Percentiles rank a stretch among this genome's conserved stretches.
Evolutionary conservation across 2,888 invertebrate genomes (phyloP).

Genomic region (Busseola fusca): DNA sequence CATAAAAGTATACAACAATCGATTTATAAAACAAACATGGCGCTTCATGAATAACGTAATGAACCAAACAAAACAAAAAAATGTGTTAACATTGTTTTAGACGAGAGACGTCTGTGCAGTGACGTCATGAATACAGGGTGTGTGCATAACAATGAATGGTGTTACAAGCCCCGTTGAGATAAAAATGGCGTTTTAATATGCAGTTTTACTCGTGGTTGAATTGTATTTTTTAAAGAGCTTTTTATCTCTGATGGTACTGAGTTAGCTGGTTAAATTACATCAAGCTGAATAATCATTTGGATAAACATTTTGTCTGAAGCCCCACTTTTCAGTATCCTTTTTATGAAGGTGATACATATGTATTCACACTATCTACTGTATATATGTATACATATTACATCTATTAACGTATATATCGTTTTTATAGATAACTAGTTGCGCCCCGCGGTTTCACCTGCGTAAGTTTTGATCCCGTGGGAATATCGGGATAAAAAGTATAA

Average conservation of each 20-base stretch:
- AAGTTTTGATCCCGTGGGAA: too few species aligned
- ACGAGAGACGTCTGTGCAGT: slow-evolving; percentile 51
- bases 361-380: too few species aligned
- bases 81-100: slow-evolving; percentile 60
- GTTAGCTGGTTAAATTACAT: slow-evolving; percentile 9
- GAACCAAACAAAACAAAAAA: slow-evolving; percentile 50
- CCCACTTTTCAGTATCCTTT: slow-evolving; percentile 1
- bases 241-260: slow-evolving; percentile 4
- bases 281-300: slow-evolving; percentile 2
- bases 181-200: slow-evolving; percentile 49
- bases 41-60: slow-evolving; percentile 57
- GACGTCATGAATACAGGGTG: slow-evolving; percentile 45
- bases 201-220: slow-evolving; percentile 23
- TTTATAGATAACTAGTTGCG: too few species aligned
- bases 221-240: slow-evolving; percentile 21
- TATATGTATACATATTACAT: neutral
- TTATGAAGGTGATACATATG: neutral
- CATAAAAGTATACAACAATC: slow-evolving; percentile 37
- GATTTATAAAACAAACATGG: slow-evolving; percentile 48
- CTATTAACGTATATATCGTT: too few species aligned
- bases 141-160: slow-evolving; percentile 61
- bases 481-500: too few species aligned
- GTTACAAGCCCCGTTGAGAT: slow-evolving; percentile 45
- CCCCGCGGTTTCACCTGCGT: too few species aligned
- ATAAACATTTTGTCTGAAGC: slow-evolving; percentile 9